Base-by-base conservation (phyloP, 1,140 invertebrate genomes). In the Cepaea nemoralis region DNA sequence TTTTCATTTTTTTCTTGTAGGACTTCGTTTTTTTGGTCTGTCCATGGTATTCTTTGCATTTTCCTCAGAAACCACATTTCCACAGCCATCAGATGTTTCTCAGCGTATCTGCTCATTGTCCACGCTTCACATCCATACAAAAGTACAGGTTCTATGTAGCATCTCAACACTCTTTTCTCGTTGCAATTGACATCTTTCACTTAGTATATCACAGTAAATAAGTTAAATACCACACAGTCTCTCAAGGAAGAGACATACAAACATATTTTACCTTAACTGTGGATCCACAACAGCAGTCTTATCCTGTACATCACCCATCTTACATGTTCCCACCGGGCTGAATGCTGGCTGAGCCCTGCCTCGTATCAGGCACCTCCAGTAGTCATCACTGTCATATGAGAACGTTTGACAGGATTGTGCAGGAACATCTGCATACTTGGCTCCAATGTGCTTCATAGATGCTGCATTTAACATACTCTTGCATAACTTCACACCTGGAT, bases 291-390 rank as follows among this genome's bases (percentile, higher is more conserved):
- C 97, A 0, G 96, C 96, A 12, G 94, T 94, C 19, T 93, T 92
- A 88, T 97, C 96, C 93, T 94, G 95, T 70, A 94, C 94, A 0
- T 95, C 95, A 0, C 97, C 97, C 97, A 98, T 98, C 90, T 97
- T 98, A 77, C 95, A 96, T 0, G 97, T 97, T 0, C 96, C 96
- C 0, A 96, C 94, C 0, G 96, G 95, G 93, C 97, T 96, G 88
- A 97, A 97, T 45, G 94, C 94, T 0, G 96, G 96, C 22, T 86
- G 81, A 14, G 90, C 86, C 33, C 87, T 88, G 12, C 86, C 82
- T 35, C 88, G 81, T 1, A 91, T 88, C n/a, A 88, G 85, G 84
- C 92, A 92, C 10, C 86, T 83, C 84, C 91, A 88, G 77, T 91
- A 92, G 37, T 88, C 83, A 77, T 92, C 90, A 0, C 85, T 86